Conservation (phyloP, 2,797 vertebrate genomes). For the Geotria australis region DNA sequence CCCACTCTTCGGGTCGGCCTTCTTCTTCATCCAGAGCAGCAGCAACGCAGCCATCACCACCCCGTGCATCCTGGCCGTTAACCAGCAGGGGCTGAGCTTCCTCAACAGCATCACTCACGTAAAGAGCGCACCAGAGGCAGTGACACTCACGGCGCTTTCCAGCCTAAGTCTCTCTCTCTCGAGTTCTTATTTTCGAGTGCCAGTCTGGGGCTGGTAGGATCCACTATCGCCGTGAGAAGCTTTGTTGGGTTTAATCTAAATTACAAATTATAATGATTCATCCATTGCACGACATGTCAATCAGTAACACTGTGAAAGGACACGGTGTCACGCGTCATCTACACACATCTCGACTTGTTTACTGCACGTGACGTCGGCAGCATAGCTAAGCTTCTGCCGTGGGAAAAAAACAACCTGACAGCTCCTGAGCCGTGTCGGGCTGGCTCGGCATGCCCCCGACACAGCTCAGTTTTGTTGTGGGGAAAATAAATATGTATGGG, state of each 20-base stretch:
- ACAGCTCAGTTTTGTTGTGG: too few species aligned
- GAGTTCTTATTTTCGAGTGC: neutral
- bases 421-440: too few species aligned
- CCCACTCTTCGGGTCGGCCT: slow-evolving; percentile 77
- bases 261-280: too few species aligned
- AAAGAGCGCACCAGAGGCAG: slow-evolving; percentile 5
- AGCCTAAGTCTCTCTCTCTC: neutral
- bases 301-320: too few species aligned
- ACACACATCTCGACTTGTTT: too few species aligned
- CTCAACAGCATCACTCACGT: slow-evolving; percentile 70
- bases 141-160: neutral
- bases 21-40: slow-evolving; percentile 88
- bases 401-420: too few species aligned
- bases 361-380: too few species aligned
- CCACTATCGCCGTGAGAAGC: neutral
- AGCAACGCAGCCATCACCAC: slow-evolving; percentile 33
- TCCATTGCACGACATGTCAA: too few species aligned
- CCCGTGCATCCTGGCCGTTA: slow-evolving; percentile 64
- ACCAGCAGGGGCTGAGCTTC: slow-evolving; percentile 74
- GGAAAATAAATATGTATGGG: neutral
- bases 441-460: too few species aligned
- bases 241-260: neutral
- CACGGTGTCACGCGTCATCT: too few species aligned
- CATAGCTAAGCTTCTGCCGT: too few species aligned
- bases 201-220: neutral